These are phyloP conservation scores for Ridgeia piscesae DNA, from an alignment of 1,140 invertebrate species.

Conservation along the genomic window DNA sequence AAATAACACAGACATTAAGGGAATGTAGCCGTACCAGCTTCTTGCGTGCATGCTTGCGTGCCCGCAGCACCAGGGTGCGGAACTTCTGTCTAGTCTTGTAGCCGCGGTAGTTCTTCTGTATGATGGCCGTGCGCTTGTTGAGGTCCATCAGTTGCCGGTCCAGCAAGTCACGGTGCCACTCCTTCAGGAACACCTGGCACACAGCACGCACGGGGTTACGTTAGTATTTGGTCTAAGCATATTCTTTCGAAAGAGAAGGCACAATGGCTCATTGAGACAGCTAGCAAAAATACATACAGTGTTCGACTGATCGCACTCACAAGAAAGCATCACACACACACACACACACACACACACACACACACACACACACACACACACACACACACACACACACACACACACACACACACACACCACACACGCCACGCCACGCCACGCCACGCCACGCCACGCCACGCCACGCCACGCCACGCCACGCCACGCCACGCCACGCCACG, in stretches of 20 bases:
- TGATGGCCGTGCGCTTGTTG: not conserved
- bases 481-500: too few species aligned
- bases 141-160: not conserved
- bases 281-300: too few species aligned
- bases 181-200: conserved; percentile 18
- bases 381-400: too few species aligned
- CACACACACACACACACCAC: too few species aligned
- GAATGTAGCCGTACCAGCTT: conserved; percentile 11
- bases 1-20: too few species aligned
- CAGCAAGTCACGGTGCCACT: conserved; percentile 12
- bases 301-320: not conserved
- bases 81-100: conserved; percentile 9
- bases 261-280: too few species aligned
- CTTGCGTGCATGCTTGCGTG: not conserved
- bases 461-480: too few species aligned
- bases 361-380: too few species aligned
- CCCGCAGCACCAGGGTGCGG: not conserved
- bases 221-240: too few species aligned
- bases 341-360: not conserved
- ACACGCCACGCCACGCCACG: too few species aligned
- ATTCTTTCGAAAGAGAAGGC: not conserved
- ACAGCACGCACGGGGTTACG: too few species aligned
- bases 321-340: not conserved
- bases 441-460: too few species aligned
- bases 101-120: conserved; percentile 3